These are phyloP conservation scores for Drosophila suboccidentalis DNA, from an alignment of 2,888 invertebrate species.

Conservation along the genomic window DNA sequence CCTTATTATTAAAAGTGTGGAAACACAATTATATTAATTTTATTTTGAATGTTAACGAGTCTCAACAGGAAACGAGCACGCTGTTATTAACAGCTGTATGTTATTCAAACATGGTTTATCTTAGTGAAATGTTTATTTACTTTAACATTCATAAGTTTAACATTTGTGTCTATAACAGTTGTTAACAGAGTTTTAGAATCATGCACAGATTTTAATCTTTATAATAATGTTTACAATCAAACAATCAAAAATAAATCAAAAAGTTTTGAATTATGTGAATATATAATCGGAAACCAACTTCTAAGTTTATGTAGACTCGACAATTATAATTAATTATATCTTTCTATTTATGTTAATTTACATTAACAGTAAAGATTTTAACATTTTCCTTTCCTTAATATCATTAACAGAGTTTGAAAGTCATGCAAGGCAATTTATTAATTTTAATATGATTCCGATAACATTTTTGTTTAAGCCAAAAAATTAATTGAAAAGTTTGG, in stretches of 20 bases:
- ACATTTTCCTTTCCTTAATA: background rate
- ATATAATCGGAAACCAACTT: no score
- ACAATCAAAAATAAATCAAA: no score
- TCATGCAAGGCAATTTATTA: background rate
- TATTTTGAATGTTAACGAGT: background rate
- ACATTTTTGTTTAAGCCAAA: background rate
- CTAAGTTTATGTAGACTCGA: no score
- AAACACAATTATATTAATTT: background rate
- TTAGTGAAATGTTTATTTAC: background rate
- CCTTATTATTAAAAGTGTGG: background rate
- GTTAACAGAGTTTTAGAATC: background rate
- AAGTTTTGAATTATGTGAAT: no score
- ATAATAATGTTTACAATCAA: no score
- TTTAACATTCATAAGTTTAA: background rate
- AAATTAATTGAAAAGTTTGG: background rate
- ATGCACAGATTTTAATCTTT: no score
- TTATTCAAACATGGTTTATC: background rate
- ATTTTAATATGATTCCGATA: background rate
- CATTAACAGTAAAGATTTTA: background rate
- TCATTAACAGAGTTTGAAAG: background rate
- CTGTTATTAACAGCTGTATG: background rate
- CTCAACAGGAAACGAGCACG: background rate
- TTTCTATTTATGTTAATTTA: background rate
- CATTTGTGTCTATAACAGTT: background rate
- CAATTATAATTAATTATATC: no score